Evolutionary conservation across 2,113 vertebrate species (phyloP).

Genomic region (Ornithorhynchus anatinus): DNA sequence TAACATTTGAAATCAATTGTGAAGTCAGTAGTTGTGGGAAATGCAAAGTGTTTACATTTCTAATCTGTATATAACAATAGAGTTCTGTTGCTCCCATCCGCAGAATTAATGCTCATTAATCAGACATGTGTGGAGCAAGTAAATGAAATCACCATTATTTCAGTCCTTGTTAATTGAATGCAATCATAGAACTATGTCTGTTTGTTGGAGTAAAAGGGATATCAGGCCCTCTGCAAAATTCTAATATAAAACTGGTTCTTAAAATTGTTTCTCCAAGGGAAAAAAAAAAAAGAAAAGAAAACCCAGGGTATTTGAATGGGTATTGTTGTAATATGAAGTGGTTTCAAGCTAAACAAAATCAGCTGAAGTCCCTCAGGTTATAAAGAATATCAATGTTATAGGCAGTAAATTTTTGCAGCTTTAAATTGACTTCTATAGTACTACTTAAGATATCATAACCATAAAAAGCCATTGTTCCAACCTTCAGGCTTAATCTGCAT

Average conservation of each 20-base stretch:
- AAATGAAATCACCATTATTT: conserved; percentile 50
- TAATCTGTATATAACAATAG: conserved; percentile 61
- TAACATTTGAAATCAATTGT: conserved; percentile 49
- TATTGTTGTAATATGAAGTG: conserved; percentile 23
- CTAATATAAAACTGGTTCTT: conserved; percentile 31
- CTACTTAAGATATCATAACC: conserved; percentile 4
- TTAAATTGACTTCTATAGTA: conserved; percentile 18
- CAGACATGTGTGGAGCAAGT: conserved; percentile 52
- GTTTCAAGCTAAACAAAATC: conserved; percentile 2
- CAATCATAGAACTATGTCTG: conserved; percentile 3
- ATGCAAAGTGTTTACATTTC: conserved; percentile 68
- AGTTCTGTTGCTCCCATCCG: conserved; percentile 51
- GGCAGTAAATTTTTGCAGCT: conserved; percentile 24
- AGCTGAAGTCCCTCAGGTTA: background rate
- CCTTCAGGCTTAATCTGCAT: background rate
- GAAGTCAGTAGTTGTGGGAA: conserved; percentile 57
- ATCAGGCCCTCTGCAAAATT: conserved; percentile 19
- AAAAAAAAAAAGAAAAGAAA: conserved; percentile 30
- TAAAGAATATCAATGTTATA: conserved; percentile 17
- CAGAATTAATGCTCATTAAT: conserved; percentile 56
- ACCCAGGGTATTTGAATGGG: background rate
- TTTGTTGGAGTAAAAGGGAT: conserved; percentile 34
- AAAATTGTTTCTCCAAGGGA: conserved; percentile 31
- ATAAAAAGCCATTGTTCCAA: background rate
- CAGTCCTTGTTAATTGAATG: conserved; percentile 26